Conservation (phyloP, 2,797 vertebrate species). For the Periophthalmus magnuspinnatus region DNA sequence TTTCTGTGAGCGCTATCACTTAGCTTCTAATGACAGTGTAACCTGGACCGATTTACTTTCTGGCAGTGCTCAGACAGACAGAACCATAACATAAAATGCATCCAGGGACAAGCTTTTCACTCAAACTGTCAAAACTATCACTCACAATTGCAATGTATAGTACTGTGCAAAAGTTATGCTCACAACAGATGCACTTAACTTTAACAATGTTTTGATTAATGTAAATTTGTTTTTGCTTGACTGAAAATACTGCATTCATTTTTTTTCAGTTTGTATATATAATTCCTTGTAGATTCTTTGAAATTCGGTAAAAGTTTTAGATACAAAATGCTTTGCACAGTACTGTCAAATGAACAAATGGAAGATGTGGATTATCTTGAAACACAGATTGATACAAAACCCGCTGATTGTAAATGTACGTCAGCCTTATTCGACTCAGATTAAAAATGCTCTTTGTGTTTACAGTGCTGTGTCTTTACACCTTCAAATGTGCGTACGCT, state of each 20-base stretch:
- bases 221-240: not conserved
- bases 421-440: not conserved
- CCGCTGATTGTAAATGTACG: conserved; percentile 7
- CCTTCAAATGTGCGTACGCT: conserved; percentile 17
- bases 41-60: conserved; percentile 31
- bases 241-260: not conserved
- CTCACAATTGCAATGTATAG: not conserved
- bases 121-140: conserved; percentile 33
- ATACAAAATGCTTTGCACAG: not conserved
- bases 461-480: conserved; percentile 27
- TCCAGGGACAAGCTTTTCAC: conserved; percentile 1
- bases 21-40: conserved; percentile 38
- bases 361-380: conserved; percentile 18
- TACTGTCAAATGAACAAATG: conserved; percentile 7
- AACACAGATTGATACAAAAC: conserved; percentile 5
- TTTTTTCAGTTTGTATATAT: not conserved
- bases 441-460: not conserved
- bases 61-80: conserved; percentile 56
- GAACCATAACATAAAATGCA: not conserved
- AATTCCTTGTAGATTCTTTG: conserved; percentile 5
- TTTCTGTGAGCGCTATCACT: conserved; percentile 35
- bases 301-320: not conserved
- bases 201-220: not conserved
- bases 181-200: no score
- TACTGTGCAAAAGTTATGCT: not conserved